Evolutionary conservation across 2,888 invertebrate genomes (phyloP), one percentile per base, ranked within the genome.

Genomic region (Adelognathus sp.): DNA sequence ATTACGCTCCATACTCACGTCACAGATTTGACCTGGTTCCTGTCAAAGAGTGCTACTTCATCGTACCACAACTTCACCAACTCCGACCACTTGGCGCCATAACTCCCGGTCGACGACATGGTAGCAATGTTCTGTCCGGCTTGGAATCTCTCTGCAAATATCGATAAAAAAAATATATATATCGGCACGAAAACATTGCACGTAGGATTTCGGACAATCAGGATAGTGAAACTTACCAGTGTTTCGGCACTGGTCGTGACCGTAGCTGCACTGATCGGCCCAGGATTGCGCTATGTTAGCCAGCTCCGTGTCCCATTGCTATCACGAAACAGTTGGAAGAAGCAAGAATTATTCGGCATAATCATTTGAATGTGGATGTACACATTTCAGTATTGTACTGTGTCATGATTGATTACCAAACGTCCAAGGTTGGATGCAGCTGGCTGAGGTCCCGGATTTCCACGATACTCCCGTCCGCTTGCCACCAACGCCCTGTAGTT

Each of bases 191-290:
- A 14, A 39, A 44, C 16, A 11, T 11, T 18, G 14, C 7, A 46
- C 14, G 5, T 41, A 5, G 6, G 21, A 33, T 58, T 36, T n/a
- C n/a, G n/a, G n/a, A n/a, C n/a, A n/a, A 1, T 60, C 5, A 36
- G 14, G 7, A 9, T 9, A 7, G 1, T 36, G 33, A 46, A 31
- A 61, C 77, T 71, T 76, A 90, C 90, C 83, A 72, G 84, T 81
- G 75, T 90, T 87, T 79, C 92, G 84, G 82, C 92, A 92, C 7
- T 80, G 46, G 79, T 92, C 92, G 79, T 92, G 89, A 2, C 81
- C 83, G 72, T 84, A 88, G 21, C 85, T 78, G 78, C 92, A 92
- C 79, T 92, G 92, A 54, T 87, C 84, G 4, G 90, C 92, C 92
- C 92, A 92, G 58, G 89, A 83, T 63, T 90, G 88, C 11, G 92